Conservation (phyloP, 53 echinoderm and acorn worm genomes). For the Mesocentrotus franciscanus region DNA sequence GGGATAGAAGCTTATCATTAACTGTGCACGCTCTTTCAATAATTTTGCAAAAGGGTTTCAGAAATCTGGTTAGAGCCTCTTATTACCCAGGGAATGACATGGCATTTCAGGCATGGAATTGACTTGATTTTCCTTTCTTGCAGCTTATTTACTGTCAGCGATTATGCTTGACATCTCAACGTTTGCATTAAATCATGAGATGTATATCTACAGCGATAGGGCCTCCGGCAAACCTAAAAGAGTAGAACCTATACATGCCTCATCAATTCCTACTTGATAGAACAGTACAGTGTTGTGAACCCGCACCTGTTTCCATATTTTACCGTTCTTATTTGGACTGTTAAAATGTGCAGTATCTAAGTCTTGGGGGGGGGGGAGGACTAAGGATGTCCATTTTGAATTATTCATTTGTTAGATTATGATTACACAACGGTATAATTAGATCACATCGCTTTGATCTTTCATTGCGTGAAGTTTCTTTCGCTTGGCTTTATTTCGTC, state of each 20-base stretch:
- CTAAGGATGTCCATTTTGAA: too few species aligned
- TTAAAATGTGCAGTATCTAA: background rate
- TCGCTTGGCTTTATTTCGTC: too few species aligned
- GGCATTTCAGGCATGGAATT: background rate
- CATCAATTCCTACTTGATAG: background rate
- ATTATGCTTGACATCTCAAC: constrained; percentile 2
- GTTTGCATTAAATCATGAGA: constrained; percentile 1
- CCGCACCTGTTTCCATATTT: background rate
- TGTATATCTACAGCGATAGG: background rate
- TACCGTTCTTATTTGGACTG: background rate
- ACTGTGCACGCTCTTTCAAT: background rate
- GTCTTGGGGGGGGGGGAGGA: background rate
- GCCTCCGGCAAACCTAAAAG: background rate
- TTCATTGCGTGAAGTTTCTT: too few species aligned
- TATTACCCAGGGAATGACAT: background rate
- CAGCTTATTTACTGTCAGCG: background rate
- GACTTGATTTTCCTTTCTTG: background rate
- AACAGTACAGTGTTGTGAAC: background rate
- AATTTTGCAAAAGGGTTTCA: background rate
- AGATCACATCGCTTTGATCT: too few species aligned
- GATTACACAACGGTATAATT: too few species aligned
- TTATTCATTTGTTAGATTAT: too few species aligned
- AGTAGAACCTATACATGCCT: background rate
- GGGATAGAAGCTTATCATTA: background rate
- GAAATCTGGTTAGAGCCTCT: background rate